These are phyloP conservation scores for Halictus rubicundus DNA, from an alignment of 1,140 invertebrate species.

Conservation along the genomic window DNA sequence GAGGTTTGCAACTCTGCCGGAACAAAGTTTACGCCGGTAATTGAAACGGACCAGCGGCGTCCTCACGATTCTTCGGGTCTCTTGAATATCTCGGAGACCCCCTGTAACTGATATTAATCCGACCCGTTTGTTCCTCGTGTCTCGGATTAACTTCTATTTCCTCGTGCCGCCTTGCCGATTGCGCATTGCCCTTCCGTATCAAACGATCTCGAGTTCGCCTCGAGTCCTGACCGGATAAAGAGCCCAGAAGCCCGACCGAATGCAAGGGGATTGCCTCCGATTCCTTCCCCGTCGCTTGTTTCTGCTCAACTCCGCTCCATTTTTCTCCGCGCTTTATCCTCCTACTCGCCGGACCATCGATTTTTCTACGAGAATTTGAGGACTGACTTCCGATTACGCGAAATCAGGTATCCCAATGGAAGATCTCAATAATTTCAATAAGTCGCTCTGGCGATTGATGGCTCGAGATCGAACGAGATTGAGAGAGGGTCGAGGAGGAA, in stretches of 20 bases:
- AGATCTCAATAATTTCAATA: background rate
- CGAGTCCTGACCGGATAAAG: background rate
- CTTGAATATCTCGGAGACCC: constrained; percentile 11
- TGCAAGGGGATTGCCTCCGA: constrained; percentile 30
- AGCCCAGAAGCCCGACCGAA: background rate
- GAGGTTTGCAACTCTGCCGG: constrained; percentile 36
- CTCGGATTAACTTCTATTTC: constrained; percentile 24
- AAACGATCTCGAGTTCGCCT: constrained; percentile 13
- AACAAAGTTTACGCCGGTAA: constrained; percentile 35
- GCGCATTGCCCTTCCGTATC: constrained; percentile 9
- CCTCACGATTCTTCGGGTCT: background rate
- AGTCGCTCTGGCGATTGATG: background rate
- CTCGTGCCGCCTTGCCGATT: background rate
- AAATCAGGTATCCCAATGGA: background rate
- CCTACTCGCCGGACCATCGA: background rate
- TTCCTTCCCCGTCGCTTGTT: background rate
- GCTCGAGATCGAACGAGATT: background rate
- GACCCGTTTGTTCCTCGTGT: constrained; percentile 24
- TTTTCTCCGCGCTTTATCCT: background rate
- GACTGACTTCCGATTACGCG: background rate
- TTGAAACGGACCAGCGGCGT: constrained; percentile 4
- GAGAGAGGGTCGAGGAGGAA: background rate
- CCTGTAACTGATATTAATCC: background rate
- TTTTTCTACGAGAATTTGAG: background rate
- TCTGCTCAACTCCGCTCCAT: background rate